A percentile compares a stretch with the other conserved stretches of the same genome.
phyloP scores from a whole-genome alignment of 2,797 vertebrate species.

The Vipera latastei region DNA sequence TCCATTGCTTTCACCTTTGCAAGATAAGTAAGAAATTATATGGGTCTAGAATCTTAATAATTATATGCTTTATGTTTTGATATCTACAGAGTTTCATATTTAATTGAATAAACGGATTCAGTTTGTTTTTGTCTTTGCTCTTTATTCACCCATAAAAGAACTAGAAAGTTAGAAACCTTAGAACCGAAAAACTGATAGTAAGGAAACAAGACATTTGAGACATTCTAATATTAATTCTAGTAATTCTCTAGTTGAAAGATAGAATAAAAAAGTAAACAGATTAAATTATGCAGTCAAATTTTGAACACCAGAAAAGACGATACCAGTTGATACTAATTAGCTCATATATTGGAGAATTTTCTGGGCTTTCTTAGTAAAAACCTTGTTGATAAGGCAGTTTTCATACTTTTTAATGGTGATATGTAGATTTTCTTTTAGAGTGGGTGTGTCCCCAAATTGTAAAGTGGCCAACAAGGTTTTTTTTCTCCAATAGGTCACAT shows the following conservation, averaged over 20 bases:
- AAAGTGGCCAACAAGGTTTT: not conserved
- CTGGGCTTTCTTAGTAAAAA: not conserved
- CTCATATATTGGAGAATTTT: not conserved
- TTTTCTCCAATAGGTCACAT: not conserved
- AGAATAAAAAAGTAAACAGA: slow-evolving; percentile 6
- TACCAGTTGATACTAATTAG: not conserved
- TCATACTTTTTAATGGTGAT: not conserved
- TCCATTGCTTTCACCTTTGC: not conserved
- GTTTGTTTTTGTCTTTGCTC: slow-evolving; percentile 35
- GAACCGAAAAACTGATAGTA: slow-evolving; percentile 24
- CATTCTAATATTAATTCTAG: not conserved
- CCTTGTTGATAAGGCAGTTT: not conserved
- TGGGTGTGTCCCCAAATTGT: not conserved
- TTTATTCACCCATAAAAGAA: slow-evolving; percentile 64
- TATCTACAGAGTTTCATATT: slow-evolving; percentile 10
- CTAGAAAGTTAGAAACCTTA: slow-evolving; percentile 56
- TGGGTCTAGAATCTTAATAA: not conserved
- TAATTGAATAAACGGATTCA: slow-evolving; percentile 33
- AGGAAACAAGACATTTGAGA: slow-evolving; percentile 40
- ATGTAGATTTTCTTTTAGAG: not conserved
- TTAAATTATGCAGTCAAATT: slow-evolving; percentile 22
- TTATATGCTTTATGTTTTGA: slow-evolving; percentile 15
- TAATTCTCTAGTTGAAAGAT: slow-evolving; percentile 4
- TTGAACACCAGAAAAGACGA: not conserved
- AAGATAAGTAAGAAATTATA: not conserved